Evolutionary conservation across 2,113 vertebrate species (phyloP).

Genomic region (Phocoena phocoena): DNA sequence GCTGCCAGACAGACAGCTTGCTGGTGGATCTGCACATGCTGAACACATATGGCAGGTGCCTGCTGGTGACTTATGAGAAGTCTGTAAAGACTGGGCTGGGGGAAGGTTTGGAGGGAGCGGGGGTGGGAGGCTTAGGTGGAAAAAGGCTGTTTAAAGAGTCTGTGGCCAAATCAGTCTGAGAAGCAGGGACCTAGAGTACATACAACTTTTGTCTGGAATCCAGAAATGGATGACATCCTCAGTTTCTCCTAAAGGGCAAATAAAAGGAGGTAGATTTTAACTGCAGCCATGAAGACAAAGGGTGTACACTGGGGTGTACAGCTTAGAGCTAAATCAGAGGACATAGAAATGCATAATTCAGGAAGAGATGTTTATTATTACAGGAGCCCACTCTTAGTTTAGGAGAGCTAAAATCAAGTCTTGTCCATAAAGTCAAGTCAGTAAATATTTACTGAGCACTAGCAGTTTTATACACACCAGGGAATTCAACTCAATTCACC

Average conservation of each 20-base stretch:
- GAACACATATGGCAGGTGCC: background rate
- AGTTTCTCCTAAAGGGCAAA: background rate
- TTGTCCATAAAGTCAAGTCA: background rate
- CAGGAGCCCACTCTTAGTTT: background rate
- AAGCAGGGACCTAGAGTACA: background rate
- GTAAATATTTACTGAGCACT: background rate
- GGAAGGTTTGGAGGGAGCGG: too few relatives aligned
- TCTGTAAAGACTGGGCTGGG: background rate
- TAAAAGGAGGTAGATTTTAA: background rate
- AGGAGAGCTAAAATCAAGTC: background rate
- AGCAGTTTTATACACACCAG: background rate
- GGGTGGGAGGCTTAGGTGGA: rapidly evolving
- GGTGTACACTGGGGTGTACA: background rate
- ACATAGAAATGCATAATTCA: background rate
- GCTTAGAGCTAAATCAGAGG: background rate
- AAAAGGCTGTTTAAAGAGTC: background rate
- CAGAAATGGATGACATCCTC: background rate
- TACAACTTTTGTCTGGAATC: background rate
- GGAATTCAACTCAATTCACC: background rate
- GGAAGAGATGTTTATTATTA: background rate
- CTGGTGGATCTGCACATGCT: background rate
- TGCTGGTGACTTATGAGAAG: background rate
- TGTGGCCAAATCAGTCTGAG: background rate
- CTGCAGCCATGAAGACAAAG: background rate
- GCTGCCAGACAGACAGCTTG: background rate